A percentile compares a stretch with the other conserved stretches of the same genome.
Conservation (phyloP, 1,140 invertebrate genomes). For the Anthonomus grandis region DNA sequence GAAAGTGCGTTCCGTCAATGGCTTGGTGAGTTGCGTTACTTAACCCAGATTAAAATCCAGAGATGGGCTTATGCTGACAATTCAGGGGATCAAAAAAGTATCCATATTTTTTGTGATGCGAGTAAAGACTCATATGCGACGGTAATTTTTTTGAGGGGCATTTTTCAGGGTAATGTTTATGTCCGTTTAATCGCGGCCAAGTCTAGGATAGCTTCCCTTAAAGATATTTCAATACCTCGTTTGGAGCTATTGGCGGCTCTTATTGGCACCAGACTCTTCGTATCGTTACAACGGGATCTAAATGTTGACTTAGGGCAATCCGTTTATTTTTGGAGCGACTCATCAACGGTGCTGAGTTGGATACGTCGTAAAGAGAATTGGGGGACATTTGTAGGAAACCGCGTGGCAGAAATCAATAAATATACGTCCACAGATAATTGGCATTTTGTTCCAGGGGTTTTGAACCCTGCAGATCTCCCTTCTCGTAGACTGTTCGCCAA, state of each 20-base stretch:
- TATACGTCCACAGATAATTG: constrained; percentile 36
- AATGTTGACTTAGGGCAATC: constrained; percentile 10
- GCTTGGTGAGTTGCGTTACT: no score
- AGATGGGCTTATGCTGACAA: neutral
- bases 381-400: constrained; percentile 31
- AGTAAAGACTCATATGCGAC: constrained; percentile 7
- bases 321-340: constrained; percentile 29
- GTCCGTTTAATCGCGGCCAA: constrained; percentile 16
- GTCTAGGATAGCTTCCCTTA: constrained; percentile 26
- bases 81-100: neutral
- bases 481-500: constrained; percentile 36
- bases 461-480: constrained; percentile 47
- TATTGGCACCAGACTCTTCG: constrained; percentile 15
- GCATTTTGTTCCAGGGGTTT: constrained; percentile 44
- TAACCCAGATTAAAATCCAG: no score
- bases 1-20: neutral
- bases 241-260: constrained; percentile 21
- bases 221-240: constrained; percentile 20
- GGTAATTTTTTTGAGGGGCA: constrained; percentile 23
- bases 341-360: constrained; percentile 36
- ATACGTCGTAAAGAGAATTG: constrained; percentile 29
- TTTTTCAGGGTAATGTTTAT: neutral
- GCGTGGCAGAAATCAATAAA: constrained; percentile 37
- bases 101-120: constrained; percentile 19
- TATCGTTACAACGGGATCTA: constrained; percentile 20